A percentile compares a stretch with the other conserved stretches of the same genome.
Conservation (phyloP, 2,797 vertebrate species). For the Sciurus carolinensis region DNA sequence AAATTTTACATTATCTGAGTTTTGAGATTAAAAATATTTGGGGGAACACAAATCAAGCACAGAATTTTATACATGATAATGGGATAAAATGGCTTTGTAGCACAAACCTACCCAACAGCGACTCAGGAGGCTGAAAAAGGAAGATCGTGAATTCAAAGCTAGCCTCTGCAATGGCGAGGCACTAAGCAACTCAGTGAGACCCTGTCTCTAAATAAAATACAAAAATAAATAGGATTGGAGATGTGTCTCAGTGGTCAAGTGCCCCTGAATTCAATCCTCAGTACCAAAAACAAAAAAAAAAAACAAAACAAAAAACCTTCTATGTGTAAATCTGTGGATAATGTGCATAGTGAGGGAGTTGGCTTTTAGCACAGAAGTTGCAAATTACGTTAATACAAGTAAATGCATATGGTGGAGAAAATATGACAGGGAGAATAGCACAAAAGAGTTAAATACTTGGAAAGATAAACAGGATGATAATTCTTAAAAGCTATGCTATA, state of each 20-base stretch:
- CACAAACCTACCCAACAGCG: background rate
- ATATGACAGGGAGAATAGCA: background rate
- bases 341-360: background rate
- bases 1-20: background rate
- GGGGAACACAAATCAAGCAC: background rate
- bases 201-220: no score
- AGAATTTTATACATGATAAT: background rate
- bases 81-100: background rate
- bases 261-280: no score
- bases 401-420: background rate
- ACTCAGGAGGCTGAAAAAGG: no score
- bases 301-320: background rate
- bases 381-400: background rate
- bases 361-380: background rate
- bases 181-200: no score
- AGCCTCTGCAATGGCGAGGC: no score
- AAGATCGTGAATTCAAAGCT: no score
- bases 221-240: no score
- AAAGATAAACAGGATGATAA: background rate
- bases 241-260: no score
- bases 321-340: background rate
- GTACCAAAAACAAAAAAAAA: no score
- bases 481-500: background rate
- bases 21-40: constrained; percentile 18
- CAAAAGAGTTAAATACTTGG: background rate